Conservation (phyloP, 2,888 invertebrate species). For the Lasiommata megera region DNA sequence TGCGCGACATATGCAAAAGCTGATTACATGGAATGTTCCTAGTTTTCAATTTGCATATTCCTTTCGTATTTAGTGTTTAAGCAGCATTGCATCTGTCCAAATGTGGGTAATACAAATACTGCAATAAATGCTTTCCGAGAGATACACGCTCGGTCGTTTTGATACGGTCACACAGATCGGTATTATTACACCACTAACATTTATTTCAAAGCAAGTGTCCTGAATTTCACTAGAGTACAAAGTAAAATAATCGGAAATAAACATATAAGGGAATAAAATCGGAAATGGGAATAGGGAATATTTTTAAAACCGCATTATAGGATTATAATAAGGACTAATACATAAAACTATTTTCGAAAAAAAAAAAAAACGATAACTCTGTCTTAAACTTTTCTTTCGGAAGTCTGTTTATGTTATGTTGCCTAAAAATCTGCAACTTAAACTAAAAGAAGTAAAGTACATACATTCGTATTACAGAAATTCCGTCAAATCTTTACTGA, state of each 20-base stretch:
- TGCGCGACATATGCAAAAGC: too few relatives aligned
- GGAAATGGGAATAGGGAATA: too few relatives aligned
- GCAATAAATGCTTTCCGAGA: conserved; percentile 3
- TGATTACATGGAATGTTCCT: too few relatives aligned
- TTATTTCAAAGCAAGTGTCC: too few relatives aligned
- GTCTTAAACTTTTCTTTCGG: neutral
- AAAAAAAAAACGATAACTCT: too few relatives aligned
- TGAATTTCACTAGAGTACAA: neutral
- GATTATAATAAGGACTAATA: too few relatives aligned
- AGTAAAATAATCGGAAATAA: neutral
- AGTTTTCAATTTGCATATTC: neutral
- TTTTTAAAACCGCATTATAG: too few relatives aligned
- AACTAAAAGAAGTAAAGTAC: neutral
- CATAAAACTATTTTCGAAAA: neutral
- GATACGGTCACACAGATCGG: neutral
- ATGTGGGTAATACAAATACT: conserved; percentile 1
- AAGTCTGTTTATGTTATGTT: neutral
- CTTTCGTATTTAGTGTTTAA: neutral
- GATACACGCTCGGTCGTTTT: neutral
- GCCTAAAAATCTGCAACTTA: neutral
- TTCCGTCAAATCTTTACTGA: neutral
- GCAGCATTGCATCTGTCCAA: conserved; percentile 3
- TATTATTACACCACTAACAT: neutral
- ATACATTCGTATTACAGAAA: neutral
- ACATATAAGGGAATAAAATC: neutral